Conservation (phyloP, 2,888 invertebrate species). For the Mythimna loreyi region DNA sequence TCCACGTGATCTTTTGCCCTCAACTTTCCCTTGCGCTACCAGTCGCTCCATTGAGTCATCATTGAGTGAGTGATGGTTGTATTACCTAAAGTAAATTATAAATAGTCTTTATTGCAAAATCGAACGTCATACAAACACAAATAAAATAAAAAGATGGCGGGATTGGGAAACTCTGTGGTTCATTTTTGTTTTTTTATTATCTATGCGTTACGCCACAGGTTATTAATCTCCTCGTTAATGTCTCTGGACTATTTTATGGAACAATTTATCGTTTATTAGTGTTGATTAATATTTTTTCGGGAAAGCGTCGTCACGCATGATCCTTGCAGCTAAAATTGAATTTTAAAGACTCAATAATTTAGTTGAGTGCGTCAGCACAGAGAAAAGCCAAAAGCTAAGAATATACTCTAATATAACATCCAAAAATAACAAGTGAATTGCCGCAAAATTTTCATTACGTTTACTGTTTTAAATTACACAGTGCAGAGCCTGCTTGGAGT, state of each 20-base stretch:
- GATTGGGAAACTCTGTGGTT: constrained; percentile 19
- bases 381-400: constrained; percentile 46
- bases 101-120: too few species aligned
- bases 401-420: constrained; percentile 30
- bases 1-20: too few species aligned
- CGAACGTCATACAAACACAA: constrained; percentile 20
- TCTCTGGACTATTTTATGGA: constrained; percentile 47
- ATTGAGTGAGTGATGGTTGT: too few species aligned
- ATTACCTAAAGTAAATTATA: too few species aligned
- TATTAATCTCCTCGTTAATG: constrained; percentile 57
- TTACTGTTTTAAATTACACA: too few species aligned
- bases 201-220: constrained; percentile 47
- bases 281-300: constrained; percentile 27
- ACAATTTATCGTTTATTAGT: constrained; percentile 52
- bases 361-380: constrained; percentile 37
- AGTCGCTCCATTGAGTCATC: too few species aligned
- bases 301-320: neutral
- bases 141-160: constrained; percentile 37
- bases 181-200: constrained; percentile 56
- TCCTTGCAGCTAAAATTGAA: constrained; percentile 43
- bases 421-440: constrained; percentile 45
- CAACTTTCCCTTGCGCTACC: too few species aligned
- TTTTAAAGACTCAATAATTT: constrained; percentile 36
- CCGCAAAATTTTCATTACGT: constrained; percentile 10
- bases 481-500: too few species aligned